Base-by-base conservation (phyloP, 2,113 vertebrate genomes). In the Oryzias woworae region DNA sequence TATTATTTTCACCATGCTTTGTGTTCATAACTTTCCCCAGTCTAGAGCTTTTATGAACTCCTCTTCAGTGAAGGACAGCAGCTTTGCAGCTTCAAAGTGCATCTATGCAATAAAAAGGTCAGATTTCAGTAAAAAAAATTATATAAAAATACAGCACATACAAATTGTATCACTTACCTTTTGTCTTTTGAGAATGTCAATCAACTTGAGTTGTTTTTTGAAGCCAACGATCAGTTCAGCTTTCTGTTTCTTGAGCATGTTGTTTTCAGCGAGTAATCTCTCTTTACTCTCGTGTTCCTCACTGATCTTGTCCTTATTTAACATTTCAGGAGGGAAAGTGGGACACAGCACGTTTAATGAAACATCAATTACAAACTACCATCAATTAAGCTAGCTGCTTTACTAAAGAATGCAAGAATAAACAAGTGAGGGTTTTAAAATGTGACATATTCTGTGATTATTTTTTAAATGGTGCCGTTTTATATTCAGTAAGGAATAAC, bases 51-150 rank as follows among this genome's bases (percentile, higher is more conserved):
- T 98, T 91, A 95, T 92, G 79, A 98, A 98, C 81, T 98, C 96
- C 2, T 97, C 96, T 90, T 98, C 97, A 2, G 94, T 96, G 73
- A 99, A 98, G 23, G 95, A 96, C 53, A 98, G 89, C 93, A 98
- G 91, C 91, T 93, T 97, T 41, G 95, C 94, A 77, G 96, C 94
- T 94, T 99, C 96, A 58, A 95, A 93, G 76, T 99, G 96, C 95
- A 98, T 96, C 96, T 99, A 59, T 66, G 67, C 62, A 73, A 42
- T 70, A 41, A 41, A 64, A 0, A 0, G 23, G 62, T 16, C 14
- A 53, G 12, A 28, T 36, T 68, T 42, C 5, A 7, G 60, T 53
- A 7, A 7, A 47, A 66, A n/a, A 5, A 43, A 26, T 16, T 28
- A 13, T 20, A 6, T 8, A 8, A 4, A 4, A 31, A 2, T 26